Conservation (phyloP, 2,888 invertebrate species). For the Selenia dentaria region DNA sequence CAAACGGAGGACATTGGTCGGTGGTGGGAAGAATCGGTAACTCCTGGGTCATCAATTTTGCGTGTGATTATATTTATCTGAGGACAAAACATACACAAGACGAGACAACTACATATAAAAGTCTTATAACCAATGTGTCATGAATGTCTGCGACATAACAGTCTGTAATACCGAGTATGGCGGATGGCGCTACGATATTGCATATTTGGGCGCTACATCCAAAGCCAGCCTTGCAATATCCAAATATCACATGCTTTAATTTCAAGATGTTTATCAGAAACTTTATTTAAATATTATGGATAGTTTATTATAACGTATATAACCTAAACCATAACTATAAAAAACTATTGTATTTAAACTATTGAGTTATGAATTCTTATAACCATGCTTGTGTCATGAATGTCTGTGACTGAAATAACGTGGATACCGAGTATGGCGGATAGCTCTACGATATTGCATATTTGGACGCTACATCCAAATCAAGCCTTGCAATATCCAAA, state of each 20-base stretch:
- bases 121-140: no score
- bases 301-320: no score
- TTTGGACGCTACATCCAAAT: conserved; percentile 43
- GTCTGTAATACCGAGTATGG: conserved; percentile 9
- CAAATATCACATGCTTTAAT: conserved; percentile 5
- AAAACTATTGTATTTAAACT: no score
- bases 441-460: conserved; percentile 53
- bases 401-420: conserved; percentile 45
- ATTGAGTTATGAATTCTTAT: no score
- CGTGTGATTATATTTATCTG: no score
- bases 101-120: no score
- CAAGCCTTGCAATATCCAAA: conserved; percentile 20
- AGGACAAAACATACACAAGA: no score
- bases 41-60: no score
- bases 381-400: neutral
- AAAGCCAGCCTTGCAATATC: conserved; percentile 23
- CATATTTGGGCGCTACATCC: conserved; percentile 50
- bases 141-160: neutral
- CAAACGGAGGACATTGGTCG: no score
- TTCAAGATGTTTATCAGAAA: neutral
- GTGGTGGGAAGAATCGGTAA: no score
- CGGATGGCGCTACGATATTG: conserved; percentile 46
- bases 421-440: conserved; percentile 23
- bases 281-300: no score
- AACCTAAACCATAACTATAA: no score